Evolutionary conservation across 2,113 vertebrate species (phyloP), one percentile per base, ranked within the genome.

Genomic region (Rhinogobius similis): DNA sequence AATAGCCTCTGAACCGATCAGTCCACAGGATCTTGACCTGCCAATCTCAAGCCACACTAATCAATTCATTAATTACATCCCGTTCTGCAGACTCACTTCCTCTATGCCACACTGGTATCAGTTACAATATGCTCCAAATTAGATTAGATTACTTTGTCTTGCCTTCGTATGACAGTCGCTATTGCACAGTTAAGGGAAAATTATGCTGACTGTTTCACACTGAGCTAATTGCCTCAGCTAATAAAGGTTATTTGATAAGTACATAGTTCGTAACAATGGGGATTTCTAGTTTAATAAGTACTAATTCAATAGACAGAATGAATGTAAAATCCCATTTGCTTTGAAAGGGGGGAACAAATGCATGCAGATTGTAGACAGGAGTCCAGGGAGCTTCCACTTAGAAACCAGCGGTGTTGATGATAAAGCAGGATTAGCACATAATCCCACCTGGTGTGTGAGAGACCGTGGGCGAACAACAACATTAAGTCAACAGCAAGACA

Each of bases 61-160:
- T 91, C 87, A 86, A 80, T 77, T 83, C 77, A 82, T 86, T 91
- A 94, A 93, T 92, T 90, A 82, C 78, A 84, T 75, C 46, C 55
- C 62, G 75, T 89, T 87, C 82, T 76, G 83, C 41, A 88, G 82
- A 87, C 88, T 68, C 20, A 68, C 81, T 73, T 50, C 76, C 73
- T 85, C 83, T 78, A 81, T 38, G 72, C 65, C 76, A 50, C 75
- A 46, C 73, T 24, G 77, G 77, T 83, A 86, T 90, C 87, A 88
- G 76, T 90, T 88, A 79, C 77, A 82, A 63, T 81, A 64, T 26
- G 77, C 72, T 38, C 81, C 88, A 89, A 29, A 82, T 92, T 85
- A 73, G 23, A 65, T 84, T 87, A 70, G 77, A 82, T 92, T 91
- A 88, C 77, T 20, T 75, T 88, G 70, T 69, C 89, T 77, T 89